These are phyloP conservation scores for Cecropterus lyciades DNA, from an alignment of 1,140 invertebrate genomes.

Conservation along the genomic window DNA sequence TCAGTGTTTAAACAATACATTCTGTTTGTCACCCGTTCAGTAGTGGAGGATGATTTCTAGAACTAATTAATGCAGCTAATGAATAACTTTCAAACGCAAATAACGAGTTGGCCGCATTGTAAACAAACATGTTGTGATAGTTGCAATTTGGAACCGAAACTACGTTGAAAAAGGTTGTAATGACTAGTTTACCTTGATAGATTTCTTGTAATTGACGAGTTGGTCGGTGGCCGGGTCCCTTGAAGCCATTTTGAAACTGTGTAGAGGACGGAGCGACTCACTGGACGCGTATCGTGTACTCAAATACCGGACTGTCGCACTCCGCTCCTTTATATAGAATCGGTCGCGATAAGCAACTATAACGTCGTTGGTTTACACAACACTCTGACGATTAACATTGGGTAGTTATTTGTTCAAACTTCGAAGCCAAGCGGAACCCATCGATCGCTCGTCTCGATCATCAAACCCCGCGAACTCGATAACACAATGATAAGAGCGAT, in stretches of 20 bases:
- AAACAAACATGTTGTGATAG: background rate
- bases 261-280: slow-evolving; percentile 60
- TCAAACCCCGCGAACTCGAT: background rate
- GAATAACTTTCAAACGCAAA: background rate
- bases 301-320: slow-evolving; percentile 52
- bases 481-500: background rate
- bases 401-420: slow-evolving; percentile 1
- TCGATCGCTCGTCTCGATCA: background rate
- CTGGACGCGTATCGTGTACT: slow-evolving; percentile 59
- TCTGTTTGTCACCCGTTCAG: background rate
- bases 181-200: slow-evolving; percentile 84
- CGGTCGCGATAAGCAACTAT: slow-evolving; percentile 68
- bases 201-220: slow-evolving; percentile 87
- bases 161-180: background rate
- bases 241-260: slow-evolving; percentile 74
- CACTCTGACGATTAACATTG: slow-evolving; percentile 7
- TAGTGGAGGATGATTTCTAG: slow-evolving; percentile 3
- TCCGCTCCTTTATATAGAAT: slow-evolving; percentile 64
- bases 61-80: background rate
- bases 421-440: background rate
- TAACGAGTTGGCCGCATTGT: background rate
- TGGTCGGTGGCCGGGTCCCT: slow-evolving; percentile 89
- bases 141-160: background rate
- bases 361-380: slow-evolving; percentile 42
- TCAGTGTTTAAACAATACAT: background rate